Evolutionary conservation across 2,113 vertebrate genomes (phyloP).

Genomic region (Muscicapa adusta): DNA sequence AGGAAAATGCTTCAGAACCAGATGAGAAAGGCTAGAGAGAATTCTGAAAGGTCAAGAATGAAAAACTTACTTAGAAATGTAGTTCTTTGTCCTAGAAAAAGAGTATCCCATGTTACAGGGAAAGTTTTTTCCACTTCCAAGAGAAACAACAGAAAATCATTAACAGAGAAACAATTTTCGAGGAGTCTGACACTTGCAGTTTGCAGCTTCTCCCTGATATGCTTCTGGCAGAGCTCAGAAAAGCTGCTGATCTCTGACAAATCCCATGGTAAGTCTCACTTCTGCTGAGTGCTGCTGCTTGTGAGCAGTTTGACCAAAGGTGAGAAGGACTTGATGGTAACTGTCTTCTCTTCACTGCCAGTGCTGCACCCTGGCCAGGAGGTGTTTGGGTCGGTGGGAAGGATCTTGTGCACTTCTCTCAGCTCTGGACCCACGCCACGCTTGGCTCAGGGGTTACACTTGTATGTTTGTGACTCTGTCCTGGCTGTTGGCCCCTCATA

Average conservation of each 20-base stretch:
- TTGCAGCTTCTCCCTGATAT: not conserved
- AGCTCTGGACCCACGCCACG: fast-evolving
- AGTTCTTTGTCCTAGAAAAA: not conserved
- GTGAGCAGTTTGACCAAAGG: not conserved
- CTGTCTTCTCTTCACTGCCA: not conserved
- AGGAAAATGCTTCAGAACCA: not conserved
- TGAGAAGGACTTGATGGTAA: not conserved
- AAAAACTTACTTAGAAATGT: not conserved
- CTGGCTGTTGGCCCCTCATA: not conserved
- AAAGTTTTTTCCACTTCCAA: not conserved
- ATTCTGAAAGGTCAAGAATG: not conserved
- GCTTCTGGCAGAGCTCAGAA: not conserved
- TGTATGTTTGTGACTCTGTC: not conserved
- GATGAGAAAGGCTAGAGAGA: not conserved
- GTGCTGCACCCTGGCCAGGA: not conserved
- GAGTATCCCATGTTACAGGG: not conserved
- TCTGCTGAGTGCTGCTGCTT: not conserved
- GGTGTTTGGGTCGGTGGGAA: not conserved
- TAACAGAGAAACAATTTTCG: not conserved
- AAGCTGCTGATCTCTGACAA: not conserved
- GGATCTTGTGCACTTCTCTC: not conserved
- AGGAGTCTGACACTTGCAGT: not conserved
- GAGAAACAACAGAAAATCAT: not conserved
- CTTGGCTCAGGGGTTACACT: not conserved
- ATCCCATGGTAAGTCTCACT: not conserved